Percentiles rank a stretch among this genome's conserved stretches.
phyloP scores from a whole-genome alignment of 2,797 vertebrate genomes.

The Anas bernieri region DNA sequence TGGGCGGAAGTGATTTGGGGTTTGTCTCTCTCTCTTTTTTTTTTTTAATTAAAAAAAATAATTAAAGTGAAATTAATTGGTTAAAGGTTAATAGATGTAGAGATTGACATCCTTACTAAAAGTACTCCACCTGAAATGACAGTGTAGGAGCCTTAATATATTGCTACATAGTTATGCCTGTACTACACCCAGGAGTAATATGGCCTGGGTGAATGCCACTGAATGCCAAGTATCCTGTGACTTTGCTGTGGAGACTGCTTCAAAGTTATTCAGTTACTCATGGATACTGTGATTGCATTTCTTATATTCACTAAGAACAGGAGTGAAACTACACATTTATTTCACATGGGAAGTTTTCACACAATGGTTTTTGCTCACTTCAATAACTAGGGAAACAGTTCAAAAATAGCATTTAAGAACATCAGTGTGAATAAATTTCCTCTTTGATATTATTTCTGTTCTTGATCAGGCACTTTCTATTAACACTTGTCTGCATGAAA shows the following conservation, averaged over 20 bases:
- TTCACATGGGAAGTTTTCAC: background rate
- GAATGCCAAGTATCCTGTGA: constrained; percentile 20
- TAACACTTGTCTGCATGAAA: constrained; percentile 1
- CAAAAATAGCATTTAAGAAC: constrained; percentile 2
- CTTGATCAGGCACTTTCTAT: background rate
- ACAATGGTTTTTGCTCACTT: background rate
- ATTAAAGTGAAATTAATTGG: constrained; percentile 60
- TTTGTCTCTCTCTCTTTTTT: background rate
- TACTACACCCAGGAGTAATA: constrained; percentile 29
- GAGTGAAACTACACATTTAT: background rate
- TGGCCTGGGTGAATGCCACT: background rate
- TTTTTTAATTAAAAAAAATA: constrained; percentile 47
- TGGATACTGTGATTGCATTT: background rate
- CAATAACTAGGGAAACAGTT: background rate
- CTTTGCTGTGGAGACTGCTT: background rate
- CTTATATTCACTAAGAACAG: background rate
- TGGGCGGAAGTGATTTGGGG: background rate
- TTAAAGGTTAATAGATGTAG: constrained; percentile 66
- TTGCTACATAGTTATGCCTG: constrained; percentile 12
- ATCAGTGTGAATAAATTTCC: background rate
- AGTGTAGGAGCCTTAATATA: constrained; percentile 27
- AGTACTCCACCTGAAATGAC: constrained; percentile 41
- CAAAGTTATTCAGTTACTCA: constrained; percentile 9
- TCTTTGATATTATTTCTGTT: background rate
- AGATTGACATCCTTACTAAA: constrained; percentile 34